A percentile compares a stretch with the other conserved stretches of the same genome.
These are phyloP conservation scores for Ommatoiulus sabulosus DNA, from an alignment of 2,888 invertebrate genomes.

Conservation along the genomic window DNA sequence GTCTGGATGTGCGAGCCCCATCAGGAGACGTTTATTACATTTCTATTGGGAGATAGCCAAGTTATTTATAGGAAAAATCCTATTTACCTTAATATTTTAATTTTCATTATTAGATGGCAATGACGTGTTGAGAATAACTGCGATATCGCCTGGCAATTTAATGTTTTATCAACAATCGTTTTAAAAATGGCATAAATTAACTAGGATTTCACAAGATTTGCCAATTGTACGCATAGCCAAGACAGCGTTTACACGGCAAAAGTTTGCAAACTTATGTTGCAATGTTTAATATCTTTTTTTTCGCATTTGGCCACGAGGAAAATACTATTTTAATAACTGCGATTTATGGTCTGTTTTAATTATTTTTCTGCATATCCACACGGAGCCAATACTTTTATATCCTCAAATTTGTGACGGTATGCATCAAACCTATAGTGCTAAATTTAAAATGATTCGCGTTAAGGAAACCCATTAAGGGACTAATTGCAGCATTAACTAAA, in stretches of 20 bases:
- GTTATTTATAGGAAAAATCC: slow-evolving; percentile 43
- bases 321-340: neutral
- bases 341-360: slow-evolving; percentile 14
- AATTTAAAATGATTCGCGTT: neutral
- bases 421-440: neutral
- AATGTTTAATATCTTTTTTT: neutral
- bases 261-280: neutral
- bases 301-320: neutral
- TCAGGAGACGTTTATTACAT: slow-evolving; percentile 18
- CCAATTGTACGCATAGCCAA: slow-evolving; percentile 4
- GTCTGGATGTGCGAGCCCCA: slow-evolving; percentile 7
- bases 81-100: slow-evolving; percentile 38
- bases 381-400: neutral
- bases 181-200: slow-evolving; percentile 36
- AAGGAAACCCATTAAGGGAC: neutral
- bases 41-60: neutral
- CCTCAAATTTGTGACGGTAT: neutral
- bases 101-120: slow-evolving; percentile 31
- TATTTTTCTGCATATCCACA: neutral
- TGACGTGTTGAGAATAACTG: slow-evolving; percentile 31
- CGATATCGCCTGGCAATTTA: slow-evolving; percentile 36
- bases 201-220: slow-evolving; percentile 25
- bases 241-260: slow-evolving; percentile 16
- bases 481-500: neutral
- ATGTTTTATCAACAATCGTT: slow-evolving; percentile 43